Evolutionary conservation across 2,797 vertebrate species (phyloP).

Genomic region (Zalophus californianus): DNA sequence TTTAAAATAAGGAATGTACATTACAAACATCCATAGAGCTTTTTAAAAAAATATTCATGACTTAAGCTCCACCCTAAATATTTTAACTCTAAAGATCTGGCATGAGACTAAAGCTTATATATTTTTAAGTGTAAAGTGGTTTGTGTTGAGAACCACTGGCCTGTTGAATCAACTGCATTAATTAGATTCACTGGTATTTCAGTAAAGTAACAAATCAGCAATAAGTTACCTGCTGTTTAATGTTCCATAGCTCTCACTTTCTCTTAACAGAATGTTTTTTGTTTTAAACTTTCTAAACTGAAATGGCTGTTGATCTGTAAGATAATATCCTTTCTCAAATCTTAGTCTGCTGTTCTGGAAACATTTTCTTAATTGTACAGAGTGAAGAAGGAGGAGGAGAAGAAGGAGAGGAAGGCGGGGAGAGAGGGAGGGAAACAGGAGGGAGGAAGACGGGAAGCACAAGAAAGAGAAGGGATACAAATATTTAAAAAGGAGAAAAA

Average conservation of each 20-base stretch:
- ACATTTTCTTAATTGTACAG: neutral
- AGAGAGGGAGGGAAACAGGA: neutral
- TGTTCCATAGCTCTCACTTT: neutral
- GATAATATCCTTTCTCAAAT: neutral
- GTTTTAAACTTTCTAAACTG: neutral
- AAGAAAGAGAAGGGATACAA: neutral
- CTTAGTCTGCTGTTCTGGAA: neutral
- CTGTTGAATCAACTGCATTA: neutral
- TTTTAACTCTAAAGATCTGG: neutral
- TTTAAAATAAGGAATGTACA: neutral
- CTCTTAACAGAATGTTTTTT: neutral
- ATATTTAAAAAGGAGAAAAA: neutral
- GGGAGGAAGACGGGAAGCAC: neutral
- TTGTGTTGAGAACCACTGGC: neutral
- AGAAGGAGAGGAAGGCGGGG: neutral
- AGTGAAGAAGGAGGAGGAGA: neutral
- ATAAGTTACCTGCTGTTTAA: neutral
- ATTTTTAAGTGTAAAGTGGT: neutral
- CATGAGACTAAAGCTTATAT: neutral
- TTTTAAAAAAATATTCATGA: neutral
- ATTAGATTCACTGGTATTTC: constrained; percentile 2
- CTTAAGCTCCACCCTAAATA: neutral
- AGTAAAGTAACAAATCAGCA: constrained; percentile 9
- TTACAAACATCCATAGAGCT: neutral
- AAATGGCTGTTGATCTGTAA: neutral